A percentile compares a stretch with the other conserved stretches of the same genome.
phyloP scores from a whole-genome alignment of 2,797 vertebrate species.

The Acestrorhynchus altus region DNA sequence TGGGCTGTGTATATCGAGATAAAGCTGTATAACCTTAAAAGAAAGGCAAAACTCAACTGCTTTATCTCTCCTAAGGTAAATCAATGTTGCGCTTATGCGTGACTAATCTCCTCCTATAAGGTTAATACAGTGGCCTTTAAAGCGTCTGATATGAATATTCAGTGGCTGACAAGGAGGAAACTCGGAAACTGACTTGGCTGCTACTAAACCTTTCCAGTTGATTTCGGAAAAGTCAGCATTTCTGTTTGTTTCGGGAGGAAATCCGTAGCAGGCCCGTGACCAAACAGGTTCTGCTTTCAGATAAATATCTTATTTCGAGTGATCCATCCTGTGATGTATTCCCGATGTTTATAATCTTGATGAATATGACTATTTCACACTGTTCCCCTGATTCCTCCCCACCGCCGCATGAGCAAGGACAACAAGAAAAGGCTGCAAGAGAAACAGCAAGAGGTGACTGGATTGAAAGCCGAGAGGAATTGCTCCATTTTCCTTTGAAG shows the following conservation, averaged over 20 bases:
- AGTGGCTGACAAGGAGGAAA: not conserved
- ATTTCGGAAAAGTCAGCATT: not conserved
- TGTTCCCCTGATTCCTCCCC: not conserved
- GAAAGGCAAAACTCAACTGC: not conserved
- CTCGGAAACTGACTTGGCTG: not conserved
- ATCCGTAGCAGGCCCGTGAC: not conserved
- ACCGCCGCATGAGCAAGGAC: constrained; percentile 12
- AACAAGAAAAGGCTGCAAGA: constrained; percentile 32
- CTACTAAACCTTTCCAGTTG: not conserved
- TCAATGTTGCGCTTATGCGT: constrained; percentile 10
- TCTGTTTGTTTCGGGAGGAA: not conserved
- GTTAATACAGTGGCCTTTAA: not conserved
- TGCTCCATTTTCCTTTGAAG: constrained; percentile 60
- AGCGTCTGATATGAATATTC: constrained; percentile 7
- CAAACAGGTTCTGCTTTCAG: constrained; percentile 22
- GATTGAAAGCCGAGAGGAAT: constrained; percentile 42
- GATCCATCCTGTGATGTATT: constrained; percentile 13
- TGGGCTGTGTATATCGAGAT: not conserved
- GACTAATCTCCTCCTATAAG: constrained; percentile 7
- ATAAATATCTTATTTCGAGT: not conserved
- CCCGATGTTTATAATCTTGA: constrained; percentile 25
- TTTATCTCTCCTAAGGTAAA: constrained; percentile 5
- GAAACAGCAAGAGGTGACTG: constrained; percentile 25
- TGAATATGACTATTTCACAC: constrained; percentile 30
- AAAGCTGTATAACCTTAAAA: constrained; percentile 16